Base-by-base conservation (phyloP, 2,113 vertebrate species). In the Hydrochoerus hydrochaeris region DNA sequence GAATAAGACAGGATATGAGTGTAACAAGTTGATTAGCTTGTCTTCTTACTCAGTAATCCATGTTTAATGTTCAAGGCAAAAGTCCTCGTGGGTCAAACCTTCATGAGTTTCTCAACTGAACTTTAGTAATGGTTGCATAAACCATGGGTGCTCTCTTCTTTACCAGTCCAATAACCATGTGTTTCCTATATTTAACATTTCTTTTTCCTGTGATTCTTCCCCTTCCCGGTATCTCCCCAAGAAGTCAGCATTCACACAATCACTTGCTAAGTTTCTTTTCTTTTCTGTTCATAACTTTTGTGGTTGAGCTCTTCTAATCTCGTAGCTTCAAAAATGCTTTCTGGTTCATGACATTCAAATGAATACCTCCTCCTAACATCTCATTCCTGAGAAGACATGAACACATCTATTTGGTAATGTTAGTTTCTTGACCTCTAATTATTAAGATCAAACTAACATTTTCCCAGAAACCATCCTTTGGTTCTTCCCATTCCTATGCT, bases 341-440 rank as follows among this genome's bases (percentile, higher is more conserved):
- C 62, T 69, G 24, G 62, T n/a, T 73, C 1, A 19, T 32, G 57
- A 73, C 22, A 67, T 7, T 54, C 7, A 77, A 77, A n/a, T 83
- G 17, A 65, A 26, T 73, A 35, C 41, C 26, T 71, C 35, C 13
- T 54, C 35, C 75, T 85, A 67, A 49, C 14, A 63, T 63, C 20
- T 90, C 26, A 49, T 78, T 86, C n/a, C 41, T 91, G 71, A 93
- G 38, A 90, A 86, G 44, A 17, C 41, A 78, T 88, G 7, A 89
- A 11, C 46, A 38, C 80, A 62, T 88, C 6, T 86, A 38, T 78
- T 85, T 80, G 20, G 77, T 60, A 93, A 16, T 9, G 73, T 60
- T 88, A 62, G 26, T 38, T n/a, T 78, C n/a, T 82, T 7, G 57
- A 57, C 26, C 85, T 83, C 22, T 14, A 54, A 13, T 54, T 30